Conservation (phyloP, 2,797 vertebrate genomes). For the Cuniculus paca region DNA sequence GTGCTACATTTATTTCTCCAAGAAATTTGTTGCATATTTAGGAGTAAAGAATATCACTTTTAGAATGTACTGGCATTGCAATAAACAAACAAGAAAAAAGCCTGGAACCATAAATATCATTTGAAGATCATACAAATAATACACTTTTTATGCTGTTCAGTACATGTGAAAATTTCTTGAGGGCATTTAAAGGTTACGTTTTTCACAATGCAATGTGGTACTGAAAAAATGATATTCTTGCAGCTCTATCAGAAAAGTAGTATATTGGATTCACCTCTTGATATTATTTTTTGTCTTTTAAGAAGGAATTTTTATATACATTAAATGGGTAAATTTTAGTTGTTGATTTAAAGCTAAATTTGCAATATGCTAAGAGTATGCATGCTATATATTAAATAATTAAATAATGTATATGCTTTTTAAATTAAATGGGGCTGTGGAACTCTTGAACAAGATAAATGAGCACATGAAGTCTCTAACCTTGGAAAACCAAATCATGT, state of each 20-base stretch:
- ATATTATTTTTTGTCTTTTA: constrained; percentile 8
- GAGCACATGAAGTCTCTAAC: neutral
- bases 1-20: constrained; percentile 1
- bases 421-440: rapidly evolving
- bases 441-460: neutral
- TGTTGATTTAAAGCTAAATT: constrained; percentile 15
- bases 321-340: neutral
- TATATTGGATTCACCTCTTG: neutral
- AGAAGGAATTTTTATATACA: neutral
- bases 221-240: neutral
- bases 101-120: neutral
- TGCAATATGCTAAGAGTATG: neutral
- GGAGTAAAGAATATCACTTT: neutral
- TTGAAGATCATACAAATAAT: neutral
- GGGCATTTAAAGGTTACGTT: neutral
- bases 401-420: neutral
- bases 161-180: neutral
- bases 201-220: neutral
- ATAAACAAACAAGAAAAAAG: neutral
- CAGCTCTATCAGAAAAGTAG: neutral
- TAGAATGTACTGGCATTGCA: neutral
- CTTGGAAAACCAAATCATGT: neutral
- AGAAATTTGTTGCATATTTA: constrained; percentile 25
- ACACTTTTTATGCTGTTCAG: neutral
- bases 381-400: neutral